Base-by-base conservation (phyloP, 2,888 invertebrate species). In the Drosophila melanosoma region DNA sequence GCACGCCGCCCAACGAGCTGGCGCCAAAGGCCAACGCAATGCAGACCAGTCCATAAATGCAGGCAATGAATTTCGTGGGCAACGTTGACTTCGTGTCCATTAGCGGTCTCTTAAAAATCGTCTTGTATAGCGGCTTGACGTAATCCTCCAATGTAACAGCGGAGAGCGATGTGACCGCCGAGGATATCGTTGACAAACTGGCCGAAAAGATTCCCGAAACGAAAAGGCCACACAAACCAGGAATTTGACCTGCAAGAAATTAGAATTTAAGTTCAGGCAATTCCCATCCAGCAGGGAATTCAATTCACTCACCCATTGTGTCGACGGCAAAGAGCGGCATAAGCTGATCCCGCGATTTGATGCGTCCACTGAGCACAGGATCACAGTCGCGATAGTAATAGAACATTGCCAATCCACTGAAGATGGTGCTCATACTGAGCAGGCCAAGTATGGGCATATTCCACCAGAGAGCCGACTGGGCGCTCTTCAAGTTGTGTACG, bases 191-290 rank as follows among this genome's bases (percentile, higher is more conserved):
- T 56, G 98, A 98, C 5, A 98, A 94, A 0, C 98, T 97, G 0
- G 98, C 98, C 83, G 98, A 98, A 92, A 98, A 98, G 64, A 99
- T 96, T 3, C 98, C 96, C 7, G 98, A 97, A 0, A 98, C 96
- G 91, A 98, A 98, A 17, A 99, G 94, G 0, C 99, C 99, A 0
- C 98, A 96, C 33, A 99, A 90, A 0, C 98, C 98, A 0, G 97
- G 97, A 69, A 95, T 93, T 68, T 94, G 91, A 65, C 91, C 91
- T 91, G 51, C 8, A 49, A 11, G 2, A 35, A 29, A 35, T 17
- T 23, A 40, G 0, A 20, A 8, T 10, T 20, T 20, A 3, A 20
- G 0, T 42, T 42, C 20, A 45, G 15, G 4, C 15, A 15, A 42
- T 42, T 36, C 2, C 1, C 1, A 3, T 26, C 3, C 2, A n/a